phyloP scores from a whole-genome alignment of 2,888 invertebrate species.

The Sarcophaga caerulescens region DNA sequence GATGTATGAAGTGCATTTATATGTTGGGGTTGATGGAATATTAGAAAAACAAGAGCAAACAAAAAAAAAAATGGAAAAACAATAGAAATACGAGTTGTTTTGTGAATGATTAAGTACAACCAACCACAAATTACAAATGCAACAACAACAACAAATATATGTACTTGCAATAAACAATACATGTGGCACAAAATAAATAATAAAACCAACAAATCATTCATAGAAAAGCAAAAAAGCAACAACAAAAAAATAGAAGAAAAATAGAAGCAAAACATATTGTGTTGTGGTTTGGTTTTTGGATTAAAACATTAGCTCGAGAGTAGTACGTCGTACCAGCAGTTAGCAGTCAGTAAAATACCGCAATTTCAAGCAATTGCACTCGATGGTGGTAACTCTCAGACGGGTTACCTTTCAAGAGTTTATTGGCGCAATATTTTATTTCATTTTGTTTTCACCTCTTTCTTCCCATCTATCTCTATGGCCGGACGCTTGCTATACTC shows the following conservation, averaged over 20 bases:
- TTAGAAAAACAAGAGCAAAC: conserved; percentile 33
- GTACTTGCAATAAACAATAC: conserved; percentile 20
- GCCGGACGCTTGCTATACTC: conserved; percentile 10
- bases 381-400: conserved; percentile 11
- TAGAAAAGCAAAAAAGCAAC: not conserved
- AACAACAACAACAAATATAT: conserved; percentile 17
- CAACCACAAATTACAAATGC: conserved; percentile 62
- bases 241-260: not conserved
- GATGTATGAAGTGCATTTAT: conserved; percentile 5
- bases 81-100: conserved; percentile 61
- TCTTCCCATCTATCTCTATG: not conserved
- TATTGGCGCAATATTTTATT: conserved; percentile 23
- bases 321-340: conserved; percentile 3
- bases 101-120: conserved; percentile 66
- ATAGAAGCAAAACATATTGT: conserved; percentile 48
- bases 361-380: conserved; percentile 48
- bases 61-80: conserved; percentile 37
- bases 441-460: conserved; percentile 13
- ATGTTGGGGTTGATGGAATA: conserved; percentile 56
- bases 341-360: conserved; percentile 30
- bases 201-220: not conserved
- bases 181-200: conserved; percentile 31
- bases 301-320: conserved; percentile 28
- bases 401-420: conserved; percentile 34
- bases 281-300: conserved; percentile 37